phyloP scores from a whole-genome alignment of 2,888 invertebrate species.

The Icerya purchasi region DNA sequence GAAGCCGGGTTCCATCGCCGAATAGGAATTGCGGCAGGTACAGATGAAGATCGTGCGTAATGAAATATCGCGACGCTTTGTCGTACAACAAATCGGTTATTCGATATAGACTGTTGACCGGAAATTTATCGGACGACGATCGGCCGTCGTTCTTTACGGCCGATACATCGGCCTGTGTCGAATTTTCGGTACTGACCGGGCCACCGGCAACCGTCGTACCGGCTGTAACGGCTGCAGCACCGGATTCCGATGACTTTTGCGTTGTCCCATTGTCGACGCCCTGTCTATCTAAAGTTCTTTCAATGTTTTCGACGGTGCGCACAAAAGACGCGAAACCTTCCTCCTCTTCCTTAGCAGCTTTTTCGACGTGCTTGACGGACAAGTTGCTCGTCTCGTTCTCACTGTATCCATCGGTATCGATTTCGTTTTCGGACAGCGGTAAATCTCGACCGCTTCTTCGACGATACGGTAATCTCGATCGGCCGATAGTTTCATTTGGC shows the following conservation, averaged over 20 bases:
- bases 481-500: no score
- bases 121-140: conserved; percentile 31
- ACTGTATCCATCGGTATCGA: no score
- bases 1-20: conserved; percentile 30
- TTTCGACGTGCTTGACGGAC: not conserved
- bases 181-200: not conserved
- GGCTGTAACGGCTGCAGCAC: not conserved
- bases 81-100: conserved; percentile 47
- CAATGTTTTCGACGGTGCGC: not conserved
- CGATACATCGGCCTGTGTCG: not conserved
- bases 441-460: not conserved
- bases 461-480: not conserved
- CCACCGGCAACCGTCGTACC: not conserved
- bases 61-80: conserved; percentile 47
- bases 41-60: conserved; percentile 53
- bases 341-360: not conserved
- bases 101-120: conserved; percentile 26
- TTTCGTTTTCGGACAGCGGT: not conserved
- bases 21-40: conserved; percentile 49
- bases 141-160: not conserved
- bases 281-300: conserved; percentile 17
- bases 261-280: conserved; percentile 18
- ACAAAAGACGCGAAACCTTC: not conserved
- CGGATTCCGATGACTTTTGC: conserved; percentile 21
- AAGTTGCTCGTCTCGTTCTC: not conserved